Percentiles rank a stretch among this genome's conserved stretches.
phyloP scores from a whole-genome alignment of 92 coral and sea anemone species.

The Zoanthus sociatus region DNA sequence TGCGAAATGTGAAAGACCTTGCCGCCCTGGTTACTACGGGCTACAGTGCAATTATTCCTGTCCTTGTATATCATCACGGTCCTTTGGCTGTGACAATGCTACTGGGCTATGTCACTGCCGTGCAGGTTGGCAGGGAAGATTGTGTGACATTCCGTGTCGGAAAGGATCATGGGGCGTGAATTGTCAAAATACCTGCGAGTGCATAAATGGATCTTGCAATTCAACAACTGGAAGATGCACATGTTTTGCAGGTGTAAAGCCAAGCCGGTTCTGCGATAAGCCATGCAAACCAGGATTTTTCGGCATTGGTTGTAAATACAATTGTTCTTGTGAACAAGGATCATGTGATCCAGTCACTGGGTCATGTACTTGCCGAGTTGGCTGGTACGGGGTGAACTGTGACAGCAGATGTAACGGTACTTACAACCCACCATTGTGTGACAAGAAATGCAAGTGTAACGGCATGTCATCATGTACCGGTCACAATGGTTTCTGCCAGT shows the following conservation, averaged over 20 bases:
- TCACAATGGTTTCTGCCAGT: constrained; percentile 71
- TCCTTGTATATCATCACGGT: constrained; percentile 53
- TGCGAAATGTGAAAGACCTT: constrained; percentile 53
- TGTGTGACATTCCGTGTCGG: constrained; percentile 75
- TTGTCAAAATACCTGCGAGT: constrained; percentile 73
- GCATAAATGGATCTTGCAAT: constrained; percentile 80
- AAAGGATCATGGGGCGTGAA: constrained; percentile 83
- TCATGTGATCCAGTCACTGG: constrained; percentile 22
- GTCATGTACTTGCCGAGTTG: not conserved
- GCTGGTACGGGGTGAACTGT: constrained; percentile 35
- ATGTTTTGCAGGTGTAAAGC: constrained; percentile 74
- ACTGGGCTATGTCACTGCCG: constrained; percentile 78
- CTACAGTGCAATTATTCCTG: constrained; percentile 63
- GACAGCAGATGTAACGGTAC: constrained; percentile 57
- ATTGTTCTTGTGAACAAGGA: constrained; percentile 29
- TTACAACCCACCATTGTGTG: constrained; percentile 61
- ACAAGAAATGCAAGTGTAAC: constrained; percentile 60
- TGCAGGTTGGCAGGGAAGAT: constrained; percentile 78
- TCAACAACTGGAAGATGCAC: constrained; percentile 78
- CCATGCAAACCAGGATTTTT: constrained; percentile 64
- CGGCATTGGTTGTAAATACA: constrained; percentile 51
- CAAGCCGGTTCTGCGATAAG: constrained; percentile 73
- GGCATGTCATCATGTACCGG: constrained; percentile 66
- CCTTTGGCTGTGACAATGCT: constrained; percentile 60
- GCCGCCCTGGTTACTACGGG: constrained; percentile 68